Evolutionary conservation across 2,797 vertebrate species (phyloP), one percentile per base, ranked within the genome.

Genomic region (Danio kyathit): DNA sequence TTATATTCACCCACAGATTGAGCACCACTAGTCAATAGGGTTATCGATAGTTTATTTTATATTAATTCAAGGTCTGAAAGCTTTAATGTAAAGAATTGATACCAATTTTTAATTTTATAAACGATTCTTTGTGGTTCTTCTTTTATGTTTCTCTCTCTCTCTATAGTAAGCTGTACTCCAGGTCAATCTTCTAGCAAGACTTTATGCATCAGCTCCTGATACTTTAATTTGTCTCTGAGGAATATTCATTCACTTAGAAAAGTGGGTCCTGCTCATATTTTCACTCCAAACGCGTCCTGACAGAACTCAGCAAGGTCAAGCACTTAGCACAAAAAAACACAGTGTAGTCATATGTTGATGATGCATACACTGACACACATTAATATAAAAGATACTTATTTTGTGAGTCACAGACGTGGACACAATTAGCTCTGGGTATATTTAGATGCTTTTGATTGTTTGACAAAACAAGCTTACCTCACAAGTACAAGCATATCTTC

Each of bases 121-220:
- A 59, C 61, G 19, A 17, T 29, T 63, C 77, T 38, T 71, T 6
- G 17, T 63, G 61, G 57, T 38, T n/a, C 8, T 67, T 65, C 29
- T 49, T 40, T 64, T 75, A 51, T 40, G 41, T 78, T 19, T 60
- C n/a, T 81, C 54, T 84, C 43, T 46, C n/a, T n/a, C 29, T 66
- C 0, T 38, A 21, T 60, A 65, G 72, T 67, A 80, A 73, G 49
- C 65, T 16, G 76, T 49, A 80, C 64, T 69, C 67, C 29, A 3
- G 74, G 74, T 82, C 80, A 38, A 66, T 76, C 81, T 74, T 38
- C 51, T 84, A 81, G 80, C 44, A 43, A 79, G 76, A 49, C 75
- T 81, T 61, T 67, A 84, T 81, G 65, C 74, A 83, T 86, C 83
- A 83, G 60, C 64, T 85, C 71, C 21, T 73, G 40, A 81, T 85